A percentile compares a stretch with the other conserved stretches of the same genome.
phyloP scores from a whole-genome alignment of 2,888 invertebrate genomes.

The Tipula lateralis region DNA sequence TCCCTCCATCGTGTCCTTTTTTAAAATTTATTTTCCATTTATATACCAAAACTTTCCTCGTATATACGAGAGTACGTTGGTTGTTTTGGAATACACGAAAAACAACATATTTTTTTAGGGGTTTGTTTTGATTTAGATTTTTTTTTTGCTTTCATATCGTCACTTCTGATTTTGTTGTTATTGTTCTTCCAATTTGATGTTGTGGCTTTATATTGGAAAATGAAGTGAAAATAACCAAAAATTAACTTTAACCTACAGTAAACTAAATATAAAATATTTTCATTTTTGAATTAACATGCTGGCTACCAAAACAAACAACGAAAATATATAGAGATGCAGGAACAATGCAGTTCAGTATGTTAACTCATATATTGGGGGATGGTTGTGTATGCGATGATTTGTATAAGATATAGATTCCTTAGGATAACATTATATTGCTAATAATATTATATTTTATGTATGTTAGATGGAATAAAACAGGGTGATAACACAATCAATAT shows the following conservation, averaged over 20 bases:
- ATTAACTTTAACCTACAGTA: neutral
- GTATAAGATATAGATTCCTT: neutral
- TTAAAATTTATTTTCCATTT: neutral
- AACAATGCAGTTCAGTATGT: neutral
- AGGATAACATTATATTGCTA: neutral
- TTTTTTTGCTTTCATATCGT: neutral
- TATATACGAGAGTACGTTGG: neutral
- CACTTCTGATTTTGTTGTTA: neutral
- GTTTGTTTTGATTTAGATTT: neutral
- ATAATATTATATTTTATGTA: neutral
- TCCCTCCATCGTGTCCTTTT: neutral
- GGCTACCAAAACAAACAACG: neutral
- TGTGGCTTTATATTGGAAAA: neutral
- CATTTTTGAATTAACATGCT: neutral
- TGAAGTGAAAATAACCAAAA: neutral
- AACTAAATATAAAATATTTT: neutral
- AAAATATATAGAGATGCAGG: no score
- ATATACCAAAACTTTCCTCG: neutral
- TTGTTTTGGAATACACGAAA: neutral
- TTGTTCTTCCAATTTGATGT: neutral
- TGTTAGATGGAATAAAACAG: neutral
- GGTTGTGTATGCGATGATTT: neutral
- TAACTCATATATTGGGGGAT: neutral
- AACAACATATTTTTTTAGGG: neutral
- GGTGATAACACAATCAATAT: slow-evolving; percentile 27